Percentiles rank a stretch among this genome's conserved stretches.
Conservation (phyloP, 2,797 vertebrate species). For the Xenentodon cancila region DNA sequence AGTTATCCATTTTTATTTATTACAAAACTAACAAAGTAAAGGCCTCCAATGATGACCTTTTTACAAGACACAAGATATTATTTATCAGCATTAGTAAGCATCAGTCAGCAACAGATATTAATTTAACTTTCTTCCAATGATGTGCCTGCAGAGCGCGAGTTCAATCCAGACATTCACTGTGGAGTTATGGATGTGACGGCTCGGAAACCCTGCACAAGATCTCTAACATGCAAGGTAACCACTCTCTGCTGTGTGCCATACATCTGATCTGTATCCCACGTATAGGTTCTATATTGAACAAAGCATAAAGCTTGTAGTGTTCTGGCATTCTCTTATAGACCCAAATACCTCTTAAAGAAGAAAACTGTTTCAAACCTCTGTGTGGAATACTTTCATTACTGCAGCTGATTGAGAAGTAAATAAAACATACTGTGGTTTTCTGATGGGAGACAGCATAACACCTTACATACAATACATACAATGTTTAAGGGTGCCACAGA, state of each 20-base stretch:
- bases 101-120: background rate
- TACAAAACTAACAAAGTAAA: background rate
- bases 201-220: slow-evolving; percentile 98
- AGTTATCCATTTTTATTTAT: background rate
- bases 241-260: background rate
- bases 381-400: no score
- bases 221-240: slow-evolving; percentile 97
- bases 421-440: no score
- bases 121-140: slow-evolving; percentile 2
- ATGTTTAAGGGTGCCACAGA: no score
- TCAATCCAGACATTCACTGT: slow-evolving; percentile 98
- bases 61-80: background rate
- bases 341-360: background rate
- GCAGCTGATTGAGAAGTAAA: no score
- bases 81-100: background rate
- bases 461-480: no score
- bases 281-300: background rate
- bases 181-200: slow-evolving; percentile 95
- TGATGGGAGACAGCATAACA: no score
- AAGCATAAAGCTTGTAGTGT: background rate
- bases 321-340: background rate
- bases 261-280: background rate
- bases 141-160: slow-evolving; percentile 90
- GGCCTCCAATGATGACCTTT: background rate
- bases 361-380: no score